Evolutionary conservation across 2,113 vertebrate species (phyloP), one percentile per base, ranked within the genome.

Genomic region (Mionectes macconnelli): DNA sequence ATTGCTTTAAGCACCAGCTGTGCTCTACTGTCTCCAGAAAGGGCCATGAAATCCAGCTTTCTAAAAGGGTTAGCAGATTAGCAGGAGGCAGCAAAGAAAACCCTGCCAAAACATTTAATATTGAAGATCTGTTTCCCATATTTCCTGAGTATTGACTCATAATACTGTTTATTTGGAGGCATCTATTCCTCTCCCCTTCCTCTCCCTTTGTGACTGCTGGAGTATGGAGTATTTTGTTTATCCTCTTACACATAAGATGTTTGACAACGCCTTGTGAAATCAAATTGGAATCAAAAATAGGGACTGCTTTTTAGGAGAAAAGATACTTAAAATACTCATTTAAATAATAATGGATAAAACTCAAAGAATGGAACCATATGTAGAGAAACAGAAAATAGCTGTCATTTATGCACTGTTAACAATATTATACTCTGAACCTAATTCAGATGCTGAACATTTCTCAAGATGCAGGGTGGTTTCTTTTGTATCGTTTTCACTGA

Each of bases 301-400:
- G 30, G 17, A 13, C 50, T 86, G 63, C 47, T 94, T 59, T 78
- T 52, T 35, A 83, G 66, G 57, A 86, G 56, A 72, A 95, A 91
- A 77, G 23, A 56, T 77, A 56, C 63, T 94, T 80, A 60, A 90
- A 87, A 85, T 70, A 94, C n/a, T 89, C 33, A 85, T 89, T 91
- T 83, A 83, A 94, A 90, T 93, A 82, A 87, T 67, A 95, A 75
- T 59, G 40, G 57, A 62, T 84, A 80, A 90, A 74, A 40, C 72
- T 94, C 50, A 76, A 75, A 74, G 75, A 94, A 93, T 87, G 45
- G 79, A 94, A 87, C 5, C 1, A 87, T 49, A 64, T 93, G 90
- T 94, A 96, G 92, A 96, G 95, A 93, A 95, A 93, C 70, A 83
- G 60, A 90, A 93, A 91, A 95, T 72, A 93, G 44, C 78, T 94